A percentile compares a stretch with the other conserved stretches of the same genome.
These are phyloP conservation scores for Melinaea marsaeus DNA, from an alignment of 2,888 invertebrate genomes.

Conservation along the genomic window DNA sequence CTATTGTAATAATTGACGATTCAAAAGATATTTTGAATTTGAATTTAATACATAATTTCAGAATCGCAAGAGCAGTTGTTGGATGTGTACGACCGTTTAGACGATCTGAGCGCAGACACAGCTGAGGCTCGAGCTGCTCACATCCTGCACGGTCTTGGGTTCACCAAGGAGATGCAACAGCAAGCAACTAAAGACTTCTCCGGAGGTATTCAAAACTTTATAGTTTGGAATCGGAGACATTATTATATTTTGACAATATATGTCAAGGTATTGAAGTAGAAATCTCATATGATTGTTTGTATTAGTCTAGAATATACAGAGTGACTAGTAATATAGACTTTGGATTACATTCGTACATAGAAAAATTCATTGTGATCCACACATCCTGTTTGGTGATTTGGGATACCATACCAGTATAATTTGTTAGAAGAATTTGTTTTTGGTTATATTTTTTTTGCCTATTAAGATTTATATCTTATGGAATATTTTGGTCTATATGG, in stretches of 20 bases:
- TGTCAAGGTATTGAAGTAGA: too few relatives aligned
- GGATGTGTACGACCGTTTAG: conserved; percentile 98
- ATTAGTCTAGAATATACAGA: too few relatives aligned
- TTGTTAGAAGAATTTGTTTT: too few relatives aligned
- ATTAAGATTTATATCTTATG: background rate
- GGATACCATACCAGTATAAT: too few relatives aligned
- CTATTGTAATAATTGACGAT: too few relatives aligned
- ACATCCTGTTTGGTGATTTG: background rate
- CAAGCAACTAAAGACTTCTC: conserved; percentile 92
- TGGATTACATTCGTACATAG: too few relatives aligned
- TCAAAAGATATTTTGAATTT: too few relatives aligned
- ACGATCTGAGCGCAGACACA: conserved; percentile 96
- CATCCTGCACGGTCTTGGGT: conserved; percentile 97
- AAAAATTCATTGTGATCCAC: background rate
- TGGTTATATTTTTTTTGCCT: too few relatives aligned
- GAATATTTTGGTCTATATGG: background rate
- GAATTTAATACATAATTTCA: conserved; percentile 40
- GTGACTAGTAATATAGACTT: too few relatives aligned
- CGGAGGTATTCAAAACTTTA: conserved; percentile 72
- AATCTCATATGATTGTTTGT: too few relatives aligned
- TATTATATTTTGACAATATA: too few relatives aligned
- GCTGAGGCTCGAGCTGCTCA: conserved; percentile 96
- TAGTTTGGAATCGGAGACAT: background rate
- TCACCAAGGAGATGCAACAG: conserved; percentile 90
- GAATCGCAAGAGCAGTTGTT: conserved; percentile 96